phyloP scores from a whole-genome alignment of 2,113 vertebrate species.

The Pleuronectes platessa region DNA sequence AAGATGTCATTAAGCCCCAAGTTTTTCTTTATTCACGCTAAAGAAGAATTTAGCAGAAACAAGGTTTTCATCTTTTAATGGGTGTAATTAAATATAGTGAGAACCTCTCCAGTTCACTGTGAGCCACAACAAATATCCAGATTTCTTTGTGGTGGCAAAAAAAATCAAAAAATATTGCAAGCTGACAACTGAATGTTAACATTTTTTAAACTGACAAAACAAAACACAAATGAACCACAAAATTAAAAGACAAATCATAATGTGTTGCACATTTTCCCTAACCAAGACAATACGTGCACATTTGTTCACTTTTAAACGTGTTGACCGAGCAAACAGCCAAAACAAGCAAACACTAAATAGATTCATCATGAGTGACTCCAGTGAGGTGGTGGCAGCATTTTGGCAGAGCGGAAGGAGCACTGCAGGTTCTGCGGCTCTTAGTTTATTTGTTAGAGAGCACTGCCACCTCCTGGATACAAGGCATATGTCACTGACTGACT shows the following conservation, averaged over 20 bases:
- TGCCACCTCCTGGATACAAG: conserved; percentile 66
- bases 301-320: conserved; percentile 24
- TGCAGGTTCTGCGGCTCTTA: neutral
- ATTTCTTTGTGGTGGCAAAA: conserved; percentile 59
- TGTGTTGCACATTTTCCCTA: conserved; percentile 28
- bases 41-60: conserved; percentile 33
- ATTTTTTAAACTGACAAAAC: conserved; percentile 30
- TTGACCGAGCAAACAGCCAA: conserved; percentile 19
- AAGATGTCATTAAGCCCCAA: conserved; percentile 20
- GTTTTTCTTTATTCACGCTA: conserved; percentile 38
- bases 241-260: conserved; percentile 48
- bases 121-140: conserved; percentile 49
- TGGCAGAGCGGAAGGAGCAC: too few species aligned
- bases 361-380: conserved; percentile 16
- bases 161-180: conserved; percentile 27
- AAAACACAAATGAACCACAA: conserved; percentile 34
- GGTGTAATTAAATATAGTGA: conserved; percentile 25
- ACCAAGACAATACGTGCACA: conserved; percentile 24
- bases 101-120: conserved; percentile 24
- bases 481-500: neutral
- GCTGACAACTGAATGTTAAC: conserved; percentile 26
- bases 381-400: neutral
- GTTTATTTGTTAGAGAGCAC: conserved; percentile 62
- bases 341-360: conserved; percentile 23
- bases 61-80: conserved; percentile 37